These are phyloP conservation scores for Sylvietta virens DNA, from an alignment of 2,113 vertebrate species.

Conservation along the genomic window DNA sequence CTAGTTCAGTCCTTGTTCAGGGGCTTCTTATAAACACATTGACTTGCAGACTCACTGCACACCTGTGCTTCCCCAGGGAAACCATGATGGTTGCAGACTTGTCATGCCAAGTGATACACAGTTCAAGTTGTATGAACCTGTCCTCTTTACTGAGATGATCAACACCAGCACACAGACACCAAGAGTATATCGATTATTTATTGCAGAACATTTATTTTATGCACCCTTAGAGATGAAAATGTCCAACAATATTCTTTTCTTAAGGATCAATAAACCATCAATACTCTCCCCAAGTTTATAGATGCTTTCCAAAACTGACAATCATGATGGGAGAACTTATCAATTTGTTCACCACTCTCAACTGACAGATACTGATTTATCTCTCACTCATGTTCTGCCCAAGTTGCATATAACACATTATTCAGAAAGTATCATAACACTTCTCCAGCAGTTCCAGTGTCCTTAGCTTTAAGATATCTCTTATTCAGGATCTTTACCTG, in stretches of 20 bases:
- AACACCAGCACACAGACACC: neutral
- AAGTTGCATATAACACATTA: neutral
- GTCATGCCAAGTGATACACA: no score
- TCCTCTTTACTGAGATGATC: neutral
- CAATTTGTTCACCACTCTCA: neutral
- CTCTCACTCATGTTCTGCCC: neutral
- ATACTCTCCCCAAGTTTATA: neutral
- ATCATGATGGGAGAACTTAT: neutral
- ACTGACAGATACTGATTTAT: neutral
- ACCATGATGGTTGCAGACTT: neutral
- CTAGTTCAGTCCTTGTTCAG: neutral
- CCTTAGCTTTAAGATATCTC: neutral
- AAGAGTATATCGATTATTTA: neutral
- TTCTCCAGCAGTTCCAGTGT: neutral
- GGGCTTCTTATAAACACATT: neutral
- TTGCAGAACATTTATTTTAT: neutral
- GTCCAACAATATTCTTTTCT: neutral
- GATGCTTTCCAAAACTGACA: neutral
- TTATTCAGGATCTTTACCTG: neutral
- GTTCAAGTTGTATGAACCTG: neutral
- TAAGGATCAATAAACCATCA: neutral
- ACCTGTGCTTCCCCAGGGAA: neutral
- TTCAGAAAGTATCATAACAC: neutral
- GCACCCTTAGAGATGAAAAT: neutral
- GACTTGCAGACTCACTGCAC: neutral